Percentiles rank a stretch among this genome's conserved stretches.
These are phyloP conservation scores for Perithous albicinctus DNA, from an alignment of 2,888 invertebrate species.

Conservation along the genomic window DNA sequence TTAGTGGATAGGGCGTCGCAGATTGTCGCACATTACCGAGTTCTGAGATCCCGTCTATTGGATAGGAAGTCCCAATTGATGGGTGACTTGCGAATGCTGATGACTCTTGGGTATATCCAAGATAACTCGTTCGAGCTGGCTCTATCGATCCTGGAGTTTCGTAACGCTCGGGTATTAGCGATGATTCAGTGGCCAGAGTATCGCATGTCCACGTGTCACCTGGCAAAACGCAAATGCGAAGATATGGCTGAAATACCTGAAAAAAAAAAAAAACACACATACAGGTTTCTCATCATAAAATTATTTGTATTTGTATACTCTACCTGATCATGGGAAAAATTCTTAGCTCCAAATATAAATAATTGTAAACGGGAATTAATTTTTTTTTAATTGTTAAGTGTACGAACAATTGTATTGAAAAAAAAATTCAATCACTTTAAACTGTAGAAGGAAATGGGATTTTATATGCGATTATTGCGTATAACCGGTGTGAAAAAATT, in stretches of 20 bases:
- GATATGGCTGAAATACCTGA: slow-evolving; percentile 79
- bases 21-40: slow-evolving; percentile 52
- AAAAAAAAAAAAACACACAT: slow-evolving; percentile 38
- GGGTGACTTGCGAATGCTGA: slow-evolving; percentile 55
- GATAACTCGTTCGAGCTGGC: slow-evolving; percentile 70
- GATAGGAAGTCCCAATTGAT: slow-evolving; percentile 65
- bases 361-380: too few species aligned
- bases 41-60: slow-evolving; percentile 61
- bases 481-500: too few species aligned
- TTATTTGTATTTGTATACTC: too few species aligned
- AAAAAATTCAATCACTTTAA: too few species aligned
- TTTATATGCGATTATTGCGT: too few species aligned
- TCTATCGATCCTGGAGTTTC: slow-evolving; percentile 69
- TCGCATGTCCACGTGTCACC: slow-evolving; percentile 78
- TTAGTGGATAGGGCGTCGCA: slow-evolving; percentile 74
- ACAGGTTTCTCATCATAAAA: neutral
- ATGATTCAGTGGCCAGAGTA: slow-evolving; percentile 61
- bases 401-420: too few species aligned
- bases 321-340: too few species aligned
- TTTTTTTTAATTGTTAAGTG: too few species aligned
- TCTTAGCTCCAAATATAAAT: too few species aligned
- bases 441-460: too few species aligned
- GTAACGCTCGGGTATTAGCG: slow-evolving; percentile 23
- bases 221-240: slow-evolving; percentile 79
- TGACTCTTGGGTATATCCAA: slow-evolving; percentile 65